Base-by-base conservation (phyloP, 2,888 invertebrate species). In the Tenthredo mesomela region DNA sequence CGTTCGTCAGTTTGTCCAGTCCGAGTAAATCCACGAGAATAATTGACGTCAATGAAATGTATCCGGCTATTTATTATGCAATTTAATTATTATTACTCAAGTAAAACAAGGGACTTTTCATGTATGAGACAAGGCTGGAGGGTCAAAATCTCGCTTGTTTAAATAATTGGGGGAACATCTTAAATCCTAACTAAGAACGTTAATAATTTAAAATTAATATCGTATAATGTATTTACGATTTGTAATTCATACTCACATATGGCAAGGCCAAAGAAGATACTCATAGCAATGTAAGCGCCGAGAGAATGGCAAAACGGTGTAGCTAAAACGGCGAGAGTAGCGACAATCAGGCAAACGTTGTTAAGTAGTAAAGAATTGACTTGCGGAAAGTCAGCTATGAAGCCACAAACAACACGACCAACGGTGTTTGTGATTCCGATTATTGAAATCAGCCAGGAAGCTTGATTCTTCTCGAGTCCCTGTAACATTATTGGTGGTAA, bases 1-100 rank as follows among this genome's bases (percentile, higher is more conserved):
- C 99, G 93, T 98, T 99, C 75, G 99, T 99, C 89, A 99, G 94
- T 93, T 97, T 97, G 92, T 99, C 99, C 92, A 99, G 94, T 1
- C 99, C 99, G 77, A 99, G 95, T 58, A 99, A 95, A 93, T 99
- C 99, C 89, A 99, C 99, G 87, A 99, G 95, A 92, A 99, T 98
- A 92, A 99, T 99, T 78, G 99, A 99, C 67, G 99, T 99, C 85
- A 99, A 95, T 12, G 99, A 99, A 91, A 99, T 99, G 94, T 98
- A 99, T 86, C 99, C 99, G 87, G 99, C 98, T 98, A 95, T 84
- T 92, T 92, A 85, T 92, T 92, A 85, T 43, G 71, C 18, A 54
- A 54, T 77, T 33, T 7, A 77, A 54, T 77, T 12, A 67, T 77
- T 12, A 67, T 12, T 58, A 58, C 15, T n/a, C 33, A 18, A 43